phyloP scores from a whole-genome alignment of 2,888 invertebrate species.

The Lepidochitona cinerea region DNA sequence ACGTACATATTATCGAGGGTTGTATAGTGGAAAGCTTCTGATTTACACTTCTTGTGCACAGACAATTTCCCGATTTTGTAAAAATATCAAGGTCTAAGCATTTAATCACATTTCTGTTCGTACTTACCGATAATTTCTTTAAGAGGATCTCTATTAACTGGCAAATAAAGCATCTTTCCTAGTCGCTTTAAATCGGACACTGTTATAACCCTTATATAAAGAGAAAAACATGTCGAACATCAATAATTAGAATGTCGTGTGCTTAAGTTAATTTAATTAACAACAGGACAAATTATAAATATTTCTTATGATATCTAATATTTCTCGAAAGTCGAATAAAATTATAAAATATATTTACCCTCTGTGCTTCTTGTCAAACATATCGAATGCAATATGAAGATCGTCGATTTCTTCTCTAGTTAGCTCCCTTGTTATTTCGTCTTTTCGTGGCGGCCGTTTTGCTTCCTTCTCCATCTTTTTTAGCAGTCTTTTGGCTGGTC shows the following conservation, averaged over 20 bases:
- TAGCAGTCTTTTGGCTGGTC: background rate
- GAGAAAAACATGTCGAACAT: background rate
- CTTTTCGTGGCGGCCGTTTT: conserved; percentile 27
- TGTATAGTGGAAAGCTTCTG: too few relatives aligned
- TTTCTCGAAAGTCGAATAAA: too few relatives aligned
- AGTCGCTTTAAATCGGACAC: conserved; percentile 41
- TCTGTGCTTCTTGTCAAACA: conserved; percentile 51
- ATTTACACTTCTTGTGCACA: too few relatives aligned
- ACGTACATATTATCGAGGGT: too few relatives aligned
- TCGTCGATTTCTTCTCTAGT: conserved; percentile 51
- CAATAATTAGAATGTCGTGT: too few relatives aligned
- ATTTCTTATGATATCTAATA: too few relatives aligned
- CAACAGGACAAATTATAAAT: too few relatives aligned
- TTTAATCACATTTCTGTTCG: too few relatives aligned
- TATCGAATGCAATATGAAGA: conserved; percentile 47
- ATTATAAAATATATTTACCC: conserved; percentile 52
- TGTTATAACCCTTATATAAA: conserved; percentile 40
- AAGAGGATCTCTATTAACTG: conserved; percentile 35
- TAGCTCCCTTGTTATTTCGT: conserved; percentile 38
- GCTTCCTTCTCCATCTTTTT: background rate
- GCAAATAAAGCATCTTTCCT: conserved; percentile 44
- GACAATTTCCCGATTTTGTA: too few relatives aligned
- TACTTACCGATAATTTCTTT: conserved; percentile 39
- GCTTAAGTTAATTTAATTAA: background rate
- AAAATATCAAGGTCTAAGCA: too few relatives aligned